Evolutionary conservation across 1,140 invertebrate genomes (phyloP), one percentile per base, ranked within the genome.

Genomic region (Drosophila suzukii): DNA sequence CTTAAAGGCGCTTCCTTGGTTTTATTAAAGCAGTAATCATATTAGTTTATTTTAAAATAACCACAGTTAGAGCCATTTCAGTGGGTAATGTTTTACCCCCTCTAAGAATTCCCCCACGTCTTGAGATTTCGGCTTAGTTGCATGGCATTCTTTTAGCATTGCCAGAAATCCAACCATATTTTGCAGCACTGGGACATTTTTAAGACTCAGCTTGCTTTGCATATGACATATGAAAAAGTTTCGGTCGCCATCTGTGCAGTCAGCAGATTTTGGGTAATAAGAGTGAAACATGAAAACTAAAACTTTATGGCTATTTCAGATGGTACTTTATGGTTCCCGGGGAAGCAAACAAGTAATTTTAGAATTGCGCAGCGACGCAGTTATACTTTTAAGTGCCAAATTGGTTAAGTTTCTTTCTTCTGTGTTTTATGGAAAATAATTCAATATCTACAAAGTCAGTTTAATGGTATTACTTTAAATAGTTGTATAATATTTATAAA

Each of bases 221-320:
- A 57, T 75, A 75, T 75, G 72, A 66, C 73, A 61, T 77, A 77
- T 78, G 63, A 20, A 50, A 44, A 41, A 34, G 43, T 55, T 78
- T 55, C 62, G 8, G 41, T 47, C 20, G 41, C 58, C 58, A 55
- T 61, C 70, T 55, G 72, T 72, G 13, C 13, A 57, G 53, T 71
- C 75, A 78, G 75, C 75, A 36, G 20, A 24, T 38, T 55, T 55
- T 34, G 54, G 46, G 30, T 17, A 57, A 47, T 57, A 44, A 55
- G 58, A 68, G 53, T 43, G 59, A 59, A 44, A 55, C 43, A 38
- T 11, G 24, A 46, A 41, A 73, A 54, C 50, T 46, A 27, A 20
- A 49, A 66, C 43, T 58, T 67, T 68, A 72, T 73, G 51, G 67
- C 56, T 39, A 62, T 24, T 66, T 70, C 62, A 57, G 59, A 17